phyloP scores from a whole-genome alignment of 1,140 invertebrate genomes.

The Papilio aristodemus region DNA sequence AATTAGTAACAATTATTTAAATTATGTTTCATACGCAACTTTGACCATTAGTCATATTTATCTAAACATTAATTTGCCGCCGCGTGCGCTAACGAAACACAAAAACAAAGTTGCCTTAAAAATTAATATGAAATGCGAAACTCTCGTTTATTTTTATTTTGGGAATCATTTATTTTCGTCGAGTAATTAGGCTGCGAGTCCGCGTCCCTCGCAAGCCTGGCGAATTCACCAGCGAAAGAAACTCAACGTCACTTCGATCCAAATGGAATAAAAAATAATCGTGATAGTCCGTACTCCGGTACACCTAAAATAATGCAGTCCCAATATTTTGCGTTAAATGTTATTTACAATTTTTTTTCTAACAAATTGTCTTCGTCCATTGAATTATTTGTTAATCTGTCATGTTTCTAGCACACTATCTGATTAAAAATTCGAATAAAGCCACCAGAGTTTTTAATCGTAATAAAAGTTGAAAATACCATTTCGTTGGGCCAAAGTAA shows the following conservation, averaged over 20 bases:
- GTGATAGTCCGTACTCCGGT: neutral
- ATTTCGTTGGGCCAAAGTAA: conserved; percentile 68
- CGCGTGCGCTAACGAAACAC: conserved; percentile 46
- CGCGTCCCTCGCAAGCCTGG: conserved; percentile 52
- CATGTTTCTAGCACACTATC: neutral
- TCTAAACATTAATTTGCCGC: conserved; percentile 48
- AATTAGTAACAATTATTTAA: conserved; percentile 33
- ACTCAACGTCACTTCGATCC: conserved; percentile 53
- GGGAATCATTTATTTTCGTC: conserved; percentile 76
- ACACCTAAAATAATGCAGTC: neutral
- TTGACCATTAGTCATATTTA: conserved; percentile 32
- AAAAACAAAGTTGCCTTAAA: conserved; percentile 59
- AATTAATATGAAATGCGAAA: conserved; percentile 70
- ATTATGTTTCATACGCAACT: conserved; percentile 28
- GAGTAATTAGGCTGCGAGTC: conserved; percentile 67
- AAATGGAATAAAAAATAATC: conserved; percentile 16
- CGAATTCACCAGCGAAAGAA: conserved; percentile 56
- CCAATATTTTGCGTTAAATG: neutral
- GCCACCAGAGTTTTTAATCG: conserved; percentile 42
- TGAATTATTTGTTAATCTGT: no score
- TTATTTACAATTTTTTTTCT: neutral
- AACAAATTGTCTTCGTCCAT: no score
- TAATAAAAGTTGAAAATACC: conserved; percentile 68
- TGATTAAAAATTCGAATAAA: conserved; percentile 4
- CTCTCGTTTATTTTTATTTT: conserved; percentile 74